A percentile compares a stretch with the other conserved stretches of the same genome.
Evolutionary conservation across 2,888 invertebrate genomes (phyloP).

Genomic region (Ypsolopha sequella): DNA sequence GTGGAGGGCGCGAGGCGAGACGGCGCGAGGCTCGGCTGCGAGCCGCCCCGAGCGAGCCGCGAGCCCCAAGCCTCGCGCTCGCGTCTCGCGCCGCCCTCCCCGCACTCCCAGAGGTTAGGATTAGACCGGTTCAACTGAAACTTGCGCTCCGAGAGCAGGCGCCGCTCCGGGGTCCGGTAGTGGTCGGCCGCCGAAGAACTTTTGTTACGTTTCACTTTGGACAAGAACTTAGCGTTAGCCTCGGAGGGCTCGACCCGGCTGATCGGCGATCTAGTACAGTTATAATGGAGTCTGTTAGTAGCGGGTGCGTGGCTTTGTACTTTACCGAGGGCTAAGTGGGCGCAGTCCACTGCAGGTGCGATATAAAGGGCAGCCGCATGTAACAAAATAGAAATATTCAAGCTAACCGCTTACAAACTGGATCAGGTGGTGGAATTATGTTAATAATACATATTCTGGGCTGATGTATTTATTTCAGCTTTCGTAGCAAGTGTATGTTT

Average conservation of each 20-base stretch:
- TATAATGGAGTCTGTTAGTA: conserved; percentile 61
- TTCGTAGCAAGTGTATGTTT: too few relatives aligned
- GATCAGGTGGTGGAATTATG: background rate
- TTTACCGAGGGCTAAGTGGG: conserved; percentile 75
- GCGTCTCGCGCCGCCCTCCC: conserved; percentile 39
- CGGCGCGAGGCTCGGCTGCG: conserved; percentile 44
- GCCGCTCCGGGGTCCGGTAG: conserved; percentile 45
- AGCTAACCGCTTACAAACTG: conserved; percentile 13
- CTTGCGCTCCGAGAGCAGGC: conserved; percentile 48
- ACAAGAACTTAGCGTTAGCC: conserved; percentile 9
- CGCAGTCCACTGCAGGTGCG: conserved; percentile 75
- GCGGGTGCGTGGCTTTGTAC: conserved; percentile 77
- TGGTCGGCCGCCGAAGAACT: conserved; percentile 62
- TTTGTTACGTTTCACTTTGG: conserved; percentile 62
- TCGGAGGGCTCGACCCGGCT: conserved; percentile 36
- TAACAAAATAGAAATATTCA: conserved; percentile 68
- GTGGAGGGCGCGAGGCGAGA: conserved; percentile 15
- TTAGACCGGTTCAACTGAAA: conserved; percentile 60
- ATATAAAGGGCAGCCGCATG: conserved; percentile 70
- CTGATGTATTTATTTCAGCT: too few relatives aligned
- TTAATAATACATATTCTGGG: too few relatives aligned
- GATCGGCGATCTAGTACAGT: conserved; percentile 48
- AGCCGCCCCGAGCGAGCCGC: conserved; percentile 37
- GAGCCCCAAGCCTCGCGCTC: conserved; percentile 23
- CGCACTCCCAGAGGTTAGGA: conserved; percentile 54